Percentiles rank a stretch among this genome's conserved stretches.
These are phyloP conservation scores for Ophioninae sp. DNA, from an alignment of 2,888 invertebrate species.

Conservation along the genomic window DNA sequence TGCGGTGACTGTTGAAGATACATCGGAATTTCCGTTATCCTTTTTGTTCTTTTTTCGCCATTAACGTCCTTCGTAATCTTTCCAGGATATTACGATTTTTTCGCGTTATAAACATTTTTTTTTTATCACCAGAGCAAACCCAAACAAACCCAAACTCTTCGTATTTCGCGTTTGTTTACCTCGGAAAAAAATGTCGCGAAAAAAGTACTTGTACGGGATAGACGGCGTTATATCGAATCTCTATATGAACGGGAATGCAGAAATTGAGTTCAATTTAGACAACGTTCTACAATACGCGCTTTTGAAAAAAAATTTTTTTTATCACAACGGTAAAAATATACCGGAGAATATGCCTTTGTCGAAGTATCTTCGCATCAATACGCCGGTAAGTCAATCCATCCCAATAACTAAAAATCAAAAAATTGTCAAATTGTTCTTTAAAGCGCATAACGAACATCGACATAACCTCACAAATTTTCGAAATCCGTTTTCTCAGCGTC, in stretches of 20 bases:
- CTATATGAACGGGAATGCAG: conserved; percentile 51
- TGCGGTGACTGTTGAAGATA: no score
- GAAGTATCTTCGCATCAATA: conserved; percentile 58
- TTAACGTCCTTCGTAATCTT: background rate
- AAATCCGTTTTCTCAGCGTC: no score
- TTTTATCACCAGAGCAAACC: no score
- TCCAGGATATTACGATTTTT: background rate
- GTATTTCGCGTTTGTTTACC: no score
- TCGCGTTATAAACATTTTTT: no score
- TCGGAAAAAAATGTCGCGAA: conserved; percentile 37
- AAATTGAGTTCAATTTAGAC: conserved; percentile 61
- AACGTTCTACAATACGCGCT: conserved; percentile 55
- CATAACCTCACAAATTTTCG: no score
- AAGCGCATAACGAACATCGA: no score
- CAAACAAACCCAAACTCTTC: no score
- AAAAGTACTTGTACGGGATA: conserved; percentile 51
- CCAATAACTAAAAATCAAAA: no score
- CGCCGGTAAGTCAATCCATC: conserved; percentile 52
- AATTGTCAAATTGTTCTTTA: no score
- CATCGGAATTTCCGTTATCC: no score
- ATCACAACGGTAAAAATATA: conserved; percentile 63
- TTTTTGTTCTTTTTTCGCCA: no score
- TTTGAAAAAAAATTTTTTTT: conserved; percentile 62
- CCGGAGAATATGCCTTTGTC: conserved; percentile 43
- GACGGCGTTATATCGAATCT: conserved; percentile 58